Percentiles rank a stretch among this genome's conserved stretches.
Conservation (phyloP, 2,888 invertebrate genomes). For the Furcula furcula region DNA sequence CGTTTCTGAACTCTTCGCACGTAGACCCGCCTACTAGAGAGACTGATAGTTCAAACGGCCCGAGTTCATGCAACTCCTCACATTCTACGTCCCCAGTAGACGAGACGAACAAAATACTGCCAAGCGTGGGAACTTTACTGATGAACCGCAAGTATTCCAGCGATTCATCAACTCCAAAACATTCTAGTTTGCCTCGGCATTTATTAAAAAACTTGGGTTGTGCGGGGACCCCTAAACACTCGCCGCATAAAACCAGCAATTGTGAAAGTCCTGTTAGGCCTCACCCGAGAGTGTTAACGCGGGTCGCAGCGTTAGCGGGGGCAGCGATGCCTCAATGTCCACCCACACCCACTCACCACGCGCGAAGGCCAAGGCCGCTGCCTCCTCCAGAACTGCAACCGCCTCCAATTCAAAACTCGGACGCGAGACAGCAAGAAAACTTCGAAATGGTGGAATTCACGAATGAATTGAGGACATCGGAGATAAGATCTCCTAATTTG, state of each 20-base stretch:
- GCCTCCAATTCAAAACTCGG: slow-evolving; percentile 68
- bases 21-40: slow-evolving; percentile 54
- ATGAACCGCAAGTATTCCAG: slow-evolving; percentile 71
- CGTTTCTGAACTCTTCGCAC: slow-evolving; percentile 71
- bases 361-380: slow-evolving; percentile 84
- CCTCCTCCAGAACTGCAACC: slow-evolving; percentile 81
- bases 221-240: slow-evolving; percentile 69
- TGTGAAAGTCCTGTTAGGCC: slow-evolving; percentile 76
- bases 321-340: slow-evolving; percentile 86
- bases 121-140: slow-evolving; percentile 66
- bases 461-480: slow-evolving; percentile 73
- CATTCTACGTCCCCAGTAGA: slow-evolving; percentile 69
- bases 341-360: slow-evolving; percentile 94
- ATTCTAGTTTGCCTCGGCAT: slow-evolving; percentile 73
- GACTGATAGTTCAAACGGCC: slow-evolving; percentile 57
- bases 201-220: slow-evolving; percentile 66
- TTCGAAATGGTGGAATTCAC: slow-evolving; percentile 76
- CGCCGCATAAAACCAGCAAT: slow-evolving; percentile 51
- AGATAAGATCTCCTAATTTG: slow-evolving; percentile 77
- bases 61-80: slow-evolving; percentile 70
- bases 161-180: slow-evolving; percentile 68
- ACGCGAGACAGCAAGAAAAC: slow-evolving; percentile 54
- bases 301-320: slow-evolving; percentile 82
- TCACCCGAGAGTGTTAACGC: slow-evolving; percentile 83
- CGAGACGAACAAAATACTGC: slow-evolving; percentile 49